These are phyloP conservation scores for Gasterosteus aculeatus DNA, from an alignment of 2,113 vertebrate genomes.

Conservation along the genomic window DNA sequence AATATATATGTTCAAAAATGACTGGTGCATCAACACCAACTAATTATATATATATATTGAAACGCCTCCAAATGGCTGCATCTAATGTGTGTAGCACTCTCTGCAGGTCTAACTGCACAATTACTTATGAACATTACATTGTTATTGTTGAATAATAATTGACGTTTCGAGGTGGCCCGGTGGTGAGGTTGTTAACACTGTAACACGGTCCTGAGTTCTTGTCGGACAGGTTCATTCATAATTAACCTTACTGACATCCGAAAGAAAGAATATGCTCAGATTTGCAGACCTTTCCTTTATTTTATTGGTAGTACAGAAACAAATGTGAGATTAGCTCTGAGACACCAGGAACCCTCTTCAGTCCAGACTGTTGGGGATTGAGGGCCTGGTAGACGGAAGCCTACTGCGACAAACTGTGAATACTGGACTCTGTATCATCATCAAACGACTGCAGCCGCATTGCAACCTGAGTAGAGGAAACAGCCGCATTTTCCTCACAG, in stretches of 20 bases:
- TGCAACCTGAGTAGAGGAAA: conserved; percentile 6
- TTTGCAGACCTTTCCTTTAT: conserved; percentile 11
- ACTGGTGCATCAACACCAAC: background rate
- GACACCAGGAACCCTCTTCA: conserved; percentile 8
- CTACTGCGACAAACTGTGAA: conserved; percentile 29
- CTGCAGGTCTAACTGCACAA: conserved; percentile 9
- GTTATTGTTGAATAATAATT: background rate
- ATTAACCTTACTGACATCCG: background rate
- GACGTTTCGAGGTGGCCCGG: background rate
- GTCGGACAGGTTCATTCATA: background rate
- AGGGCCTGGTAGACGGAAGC: conserved; percentile 41
- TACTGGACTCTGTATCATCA: conserved; percentile 16
- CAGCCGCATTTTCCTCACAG: conserved; percentile 29
- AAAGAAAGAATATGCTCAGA: background rate
- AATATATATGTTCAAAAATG: background rate
- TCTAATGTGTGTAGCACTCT: background rate
- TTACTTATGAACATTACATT: background rate
- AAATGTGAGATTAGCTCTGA: background rate
- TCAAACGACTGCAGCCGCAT: conserved; percentile 38
- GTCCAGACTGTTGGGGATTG: conserved; percentile 49
- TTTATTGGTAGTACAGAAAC: conserved; percentile 12
- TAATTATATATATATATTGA: background rate
- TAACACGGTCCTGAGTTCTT: no score
- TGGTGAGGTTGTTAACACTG: no score
- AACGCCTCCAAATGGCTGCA: no score